Evolutionary conservation across 2,113 vertebrate genomes (phyloP).

Genomic region (Myocastor coypus): DNA sequence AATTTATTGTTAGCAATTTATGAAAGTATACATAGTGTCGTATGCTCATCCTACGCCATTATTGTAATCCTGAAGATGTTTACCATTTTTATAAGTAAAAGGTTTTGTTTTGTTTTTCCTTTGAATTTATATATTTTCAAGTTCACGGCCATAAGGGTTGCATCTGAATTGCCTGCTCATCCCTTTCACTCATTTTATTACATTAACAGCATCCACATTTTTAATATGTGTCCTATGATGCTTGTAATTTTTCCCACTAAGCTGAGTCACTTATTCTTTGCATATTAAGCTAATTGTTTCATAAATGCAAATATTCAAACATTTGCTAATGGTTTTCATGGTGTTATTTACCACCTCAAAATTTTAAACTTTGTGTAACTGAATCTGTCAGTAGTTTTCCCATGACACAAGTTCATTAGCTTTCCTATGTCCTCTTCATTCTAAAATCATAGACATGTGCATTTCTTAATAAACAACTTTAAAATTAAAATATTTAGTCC

Average conservation of each 20-base stretch:
- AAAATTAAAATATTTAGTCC: conserved; percentile 29
- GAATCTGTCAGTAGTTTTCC: conserved; percentile 27
- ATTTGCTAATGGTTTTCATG: neutral
- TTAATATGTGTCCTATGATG: neutral
- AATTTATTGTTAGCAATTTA: neutral
- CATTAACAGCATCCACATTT: neutral
- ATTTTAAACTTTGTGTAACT: neutral
- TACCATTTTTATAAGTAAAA: neutral
- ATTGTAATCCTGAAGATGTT: neutral
- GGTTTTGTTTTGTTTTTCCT: neutral
- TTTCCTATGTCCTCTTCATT: neutral
- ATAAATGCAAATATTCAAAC: neutral
- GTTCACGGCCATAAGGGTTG: neutral
- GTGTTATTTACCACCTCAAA: neutral
- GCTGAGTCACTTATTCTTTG: neutral
- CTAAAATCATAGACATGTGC: neutral
- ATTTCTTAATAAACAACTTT: neutral
- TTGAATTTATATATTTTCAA: conserved; percentile 34
- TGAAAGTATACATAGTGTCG: neutral
- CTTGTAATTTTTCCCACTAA: neutral
- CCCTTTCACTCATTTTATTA: neutral
- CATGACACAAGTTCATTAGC: neutral
- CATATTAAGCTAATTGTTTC: neutral
- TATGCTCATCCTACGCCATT: neutral
- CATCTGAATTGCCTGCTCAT: neutral